Evolutionary conservation across 1,140 invertebrate genomes (phyloP).

Genomic region (Mactra quadrangularis): DNA sequence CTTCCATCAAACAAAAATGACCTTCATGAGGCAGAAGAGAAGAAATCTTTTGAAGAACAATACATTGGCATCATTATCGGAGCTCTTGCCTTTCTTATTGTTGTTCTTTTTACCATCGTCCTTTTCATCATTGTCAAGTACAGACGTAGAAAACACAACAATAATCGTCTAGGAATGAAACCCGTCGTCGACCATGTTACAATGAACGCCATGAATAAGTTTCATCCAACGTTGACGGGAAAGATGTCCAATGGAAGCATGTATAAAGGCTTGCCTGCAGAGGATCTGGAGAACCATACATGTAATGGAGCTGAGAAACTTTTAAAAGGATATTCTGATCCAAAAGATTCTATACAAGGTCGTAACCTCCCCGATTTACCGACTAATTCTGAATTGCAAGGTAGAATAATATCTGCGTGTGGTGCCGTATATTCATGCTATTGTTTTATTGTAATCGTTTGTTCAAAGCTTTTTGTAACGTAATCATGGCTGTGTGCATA

Average conservation of each 20-base stretch:
- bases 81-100: slow-evolving; percentile 88
- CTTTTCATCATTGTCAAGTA: slow-evolving; percentile 89
- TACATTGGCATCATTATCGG: slow-evolving; percentile 91
- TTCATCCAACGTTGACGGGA: slow-evolving; percentile 66
- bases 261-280: slow-evolving; percentile 84
- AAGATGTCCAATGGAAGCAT: slow-evolving; percentile 83
- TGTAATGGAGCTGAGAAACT: slow-evolving; percentile 75
- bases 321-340: slow-evolving; percentile 86
- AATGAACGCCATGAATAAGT: slow-evolving; percentile 62
- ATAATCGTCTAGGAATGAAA: slow-evolving; percentile 84
- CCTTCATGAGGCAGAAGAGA: slow-evolving; percentile 51
- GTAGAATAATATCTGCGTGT: slow-evolving; percentile 54
- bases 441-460: background rate
- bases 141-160: slow-evolving; percentile 89
- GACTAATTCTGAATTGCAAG: slow-evolving; percentile 67
- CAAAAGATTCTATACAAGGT: slow-evolving; percentile 84
- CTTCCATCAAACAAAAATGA: background rate
- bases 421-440: background rate
- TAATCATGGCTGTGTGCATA: too few species aligned
- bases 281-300: slow-evolving; percentile 79
- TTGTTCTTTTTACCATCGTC: slow-evolving; percentile 89
- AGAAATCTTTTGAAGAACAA: slow-evolving; percentile 85
- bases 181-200: slow-evolving; percentile 69
- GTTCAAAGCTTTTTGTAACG: too few species aligned
- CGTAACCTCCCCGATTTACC: slow-evolving; percentile 76